Base-by-base conservation (phyloP, 1,140 invertebrate species). In the Papilio dardanus region DNA sequence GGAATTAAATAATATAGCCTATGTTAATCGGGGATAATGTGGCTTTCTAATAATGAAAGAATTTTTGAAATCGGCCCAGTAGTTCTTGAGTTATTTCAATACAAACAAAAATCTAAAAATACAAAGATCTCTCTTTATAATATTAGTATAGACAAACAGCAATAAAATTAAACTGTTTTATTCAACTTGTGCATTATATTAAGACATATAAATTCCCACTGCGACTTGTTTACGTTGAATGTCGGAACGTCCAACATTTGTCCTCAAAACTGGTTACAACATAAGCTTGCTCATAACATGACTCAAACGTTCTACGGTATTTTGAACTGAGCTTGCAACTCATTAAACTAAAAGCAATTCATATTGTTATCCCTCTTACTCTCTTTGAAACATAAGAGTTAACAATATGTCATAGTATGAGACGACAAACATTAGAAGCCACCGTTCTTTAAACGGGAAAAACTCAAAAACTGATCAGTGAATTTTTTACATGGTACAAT, bases 261-360 rank as follows among this genome's bases (percentile, higher is more conserved):
- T 73, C 69, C 69, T 73, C 28, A 54, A 73, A 73, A 73, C 46
- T 24, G 46, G 69, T 73, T 73, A 33, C 40, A 71, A 68, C 40
- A 46, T 50, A 54, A 73, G 46, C 69, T 73, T 19, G 40, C 14
- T 73, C 46, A 73, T 30, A 42, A 54, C 7, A 33, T 54, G 69
- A 73, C 42, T 73, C 69, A 73, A 54, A 54, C 21, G 46, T 54
- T 24, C n/a, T 19, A 42, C 46, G 30, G 37, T 16, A 42, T 21
- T 68, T 4, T 30, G 37, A 54, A 21, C 50, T 54, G 8, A 4
- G n/a, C 50, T 54, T 54, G 16, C 2, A 24, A 54, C 21, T 24
- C 50, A 21, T 54, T 12, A 7, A 54, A 54, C 12, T 28, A 21
- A 37, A 24, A 19, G 19, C 21, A 12, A 24, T 54, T 19, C 0